A percentile compares a stretch with the other conserved stretches of the same genome.
Conservation (phyloP, 2,888 invertebrate genomes). For the Schizotus pectinicornis region DNA sequence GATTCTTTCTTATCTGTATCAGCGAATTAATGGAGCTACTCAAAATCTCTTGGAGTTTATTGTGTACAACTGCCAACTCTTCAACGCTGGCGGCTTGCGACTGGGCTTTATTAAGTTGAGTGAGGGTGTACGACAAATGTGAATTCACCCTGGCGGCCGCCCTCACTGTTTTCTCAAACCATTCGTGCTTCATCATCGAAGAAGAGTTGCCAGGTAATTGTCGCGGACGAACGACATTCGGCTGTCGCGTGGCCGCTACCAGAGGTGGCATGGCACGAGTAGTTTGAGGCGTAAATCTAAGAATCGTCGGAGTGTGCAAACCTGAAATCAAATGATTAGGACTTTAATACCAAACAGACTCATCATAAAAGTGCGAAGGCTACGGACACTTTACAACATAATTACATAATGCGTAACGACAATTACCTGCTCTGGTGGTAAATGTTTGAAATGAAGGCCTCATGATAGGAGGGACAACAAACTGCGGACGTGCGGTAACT, state of each 20-base stretch:
- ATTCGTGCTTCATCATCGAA: conserved; percentile 56
- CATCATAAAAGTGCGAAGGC: no score
- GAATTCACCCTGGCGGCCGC: conserved; percentile 65
- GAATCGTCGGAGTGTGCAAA: not conserved
- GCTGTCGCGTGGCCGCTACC: not conserved
- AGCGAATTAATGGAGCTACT: conserved; percentile 63
- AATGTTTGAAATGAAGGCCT: not conserved
- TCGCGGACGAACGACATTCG: not conserved
- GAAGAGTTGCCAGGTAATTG: conserved; percentile 12
- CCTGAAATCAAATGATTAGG: conserved; percentile 2
- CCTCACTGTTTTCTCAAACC: conserved; percentile 66
- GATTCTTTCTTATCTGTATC: conserved; percentile 63
- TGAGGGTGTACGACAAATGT: conserved; percentile 62
- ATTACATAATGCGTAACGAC: not conserved
- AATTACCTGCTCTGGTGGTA: conserved; percentile 6
- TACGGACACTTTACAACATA: no score
- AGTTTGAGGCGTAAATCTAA: not conserved
- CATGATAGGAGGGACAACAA: not conserved
- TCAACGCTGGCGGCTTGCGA: conserved; percentile 59
- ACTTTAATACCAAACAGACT: no score
- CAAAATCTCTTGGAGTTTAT: conserved; percentile 63
- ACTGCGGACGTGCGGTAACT: not conserved
- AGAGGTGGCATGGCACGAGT: conserved; percentile 2
- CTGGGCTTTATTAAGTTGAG: conserved; percentile 62
- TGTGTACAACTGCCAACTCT: conserved; percentile 64